Evolutionary conservation across 2,113 vertebrate species (phyloP).

Genomic region (Syngnathus typhle): DNA sequence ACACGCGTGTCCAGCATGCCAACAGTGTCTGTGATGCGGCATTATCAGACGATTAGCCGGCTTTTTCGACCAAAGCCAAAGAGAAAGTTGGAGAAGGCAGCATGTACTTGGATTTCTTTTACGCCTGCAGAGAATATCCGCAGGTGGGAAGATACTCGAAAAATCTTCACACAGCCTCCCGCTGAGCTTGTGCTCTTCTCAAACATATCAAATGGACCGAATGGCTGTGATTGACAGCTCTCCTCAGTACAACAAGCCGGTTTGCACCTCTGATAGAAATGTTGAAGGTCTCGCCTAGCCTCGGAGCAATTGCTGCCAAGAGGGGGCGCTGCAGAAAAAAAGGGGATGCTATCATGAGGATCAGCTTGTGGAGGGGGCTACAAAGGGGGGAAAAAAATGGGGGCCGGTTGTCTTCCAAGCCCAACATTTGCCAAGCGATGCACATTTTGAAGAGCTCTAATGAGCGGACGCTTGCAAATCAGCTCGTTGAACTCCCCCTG

Average conservation of each 20-base stretch:
- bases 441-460: conserved; percentile 25
- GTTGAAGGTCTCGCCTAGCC: not conserved
- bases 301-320: not conserved
- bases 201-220: conserved; percentile 5
- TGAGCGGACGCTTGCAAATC: conserved; percentile 36
- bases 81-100: conserved; percentile 8
- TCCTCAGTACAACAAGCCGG: conserved; percentile 19
- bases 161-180: not conserved
- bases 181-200: conserved; percentile 9
- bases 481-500: not conserved
- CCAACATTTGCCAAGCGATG: conserved; percentile 16
- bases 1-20: conserved; percentile 20
- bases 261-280: conserved; percentile 12
- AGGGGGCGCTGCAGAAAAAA: conserved; percentile 9
- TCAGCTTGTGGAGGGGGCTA: conserved; percentile 26
- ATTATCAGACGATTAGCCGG: conserved; percentile 46
- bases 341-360: conserved; percentile 6
- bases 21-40: conserved; percentile 4
- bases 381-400: conserved; percentile 5
- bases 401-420: conserved; percentile 20
- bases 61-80: not conserved
- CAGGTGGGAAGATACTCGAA: not conserved
- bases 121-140: no score
- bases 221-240: conserved; percentile 37
- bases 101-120: not conserved